phyloP scores from a whole-genome alignment of 2,888 invertebrate species.

The Dolomedes plantarius region DNA sequence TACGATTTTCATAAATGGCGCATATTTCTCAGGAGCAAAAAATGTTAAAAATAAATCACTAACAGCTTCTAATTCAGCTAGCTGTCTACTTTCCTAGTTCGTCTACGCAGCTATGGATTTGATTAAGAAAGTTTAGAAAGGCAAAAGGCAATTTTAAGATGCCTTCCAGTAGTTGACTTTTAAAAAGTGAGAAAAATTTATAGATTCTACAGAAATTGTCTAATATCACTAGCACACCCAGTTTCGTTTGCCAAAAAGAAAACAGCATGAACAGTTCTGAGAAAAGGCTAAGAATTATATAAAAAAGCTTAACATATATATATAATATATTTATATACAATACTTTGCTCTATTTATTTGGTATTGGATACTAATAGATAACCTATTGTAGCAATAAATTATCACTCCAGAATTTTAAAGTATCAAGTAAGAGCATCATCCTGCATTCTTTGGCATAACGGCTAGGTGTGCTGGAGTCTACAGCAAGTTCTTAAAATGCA shows the following conservation, averaged over 20 bases:
- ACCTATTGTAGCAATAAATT: too few species aligned
- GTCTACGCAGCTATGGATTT: constrained; percentile 39
- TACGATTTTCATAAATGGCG: constrained; percentile 62
- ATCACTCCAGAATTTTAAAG: too few species aligned
- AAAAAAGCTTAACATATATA: too few species aligned
- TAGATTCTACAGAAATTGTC: constrained; percentile 47
- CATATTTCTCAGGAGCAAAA: constrained; percentile 67
- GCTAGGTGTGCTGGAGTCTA: constrained; percentile 33
- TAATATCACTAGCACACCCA: constrained; percentile 46
- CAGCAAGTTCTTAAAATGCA: constrained; percentile 67
- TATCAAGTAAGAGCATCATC: too few species aligned
- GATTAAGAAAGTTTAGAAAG: constrained; percentile 58
- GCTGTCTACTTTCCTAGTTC: constrained; percentile 27
- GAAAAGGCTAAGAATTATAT: too few species aligned
- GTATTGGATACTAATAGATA: too few species aligned
- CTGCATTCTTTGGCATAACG: neutral
- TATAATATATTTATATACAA: too few species aligned
- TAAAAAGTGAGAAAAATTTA: constrained; percentile 68
- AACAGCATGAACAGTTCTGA: neutral
- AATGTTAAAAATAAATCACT: constrained; percentile 69
- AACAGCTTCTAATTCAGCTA: constrained; percentile 44
- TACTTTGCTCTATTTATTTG: too few species aligned
- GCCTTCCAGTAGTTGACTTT: constrained; percentile 51
- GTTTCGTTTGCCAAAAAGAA: neutral
- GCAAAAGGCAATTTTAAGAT: constrained; percentile 67